Evolutionary conservation across 2,888 invertebrate species (phyloP).

Genomic region (Bellardia pandia): DNA sequence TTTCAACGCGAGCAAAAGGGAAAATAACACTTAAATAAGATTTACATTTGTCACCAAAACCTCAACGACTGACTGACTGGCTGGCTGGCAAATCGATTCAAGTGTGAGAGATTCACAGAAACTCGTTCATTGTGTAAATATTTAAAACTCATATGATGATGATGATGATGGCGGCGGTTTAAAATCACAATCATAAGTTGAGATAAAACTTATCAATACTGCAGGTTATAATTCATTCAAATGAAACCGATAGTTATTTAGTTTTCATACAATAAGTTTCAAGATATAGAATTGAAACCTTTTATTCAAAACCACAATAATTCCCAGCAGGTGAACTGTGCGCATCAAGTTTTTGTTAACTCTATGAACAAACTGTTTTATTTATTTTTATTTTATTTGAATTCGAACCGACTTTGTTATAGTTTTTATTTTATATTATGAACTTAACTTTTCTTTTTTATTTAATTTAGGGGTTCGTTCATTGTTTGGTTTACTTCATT

Average conservation of each 20-base stretch:
- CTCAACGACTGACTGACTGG: not conserved
- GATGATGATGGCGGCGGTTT: constrained; percentile 4
- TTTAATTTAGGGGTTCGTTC: not conserved
- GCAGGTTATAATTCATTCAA: constrained; percentile 48
- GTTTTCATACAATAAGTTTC: constrained; percentile 24
- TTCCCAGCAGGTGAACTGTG: constrained; percentile 65
- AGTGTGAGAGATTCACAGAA: constrained; percentile 20
- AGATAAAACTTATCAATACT: constrained; percentile 24
- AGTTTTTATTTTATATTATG: constrained; percentile 42
- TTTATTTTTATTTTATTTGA: not conserved
- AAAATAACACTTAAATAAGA: not conserved
- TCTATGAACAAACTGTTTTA: not conserved
- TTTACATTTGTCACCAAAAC: constrained; percentile 9
- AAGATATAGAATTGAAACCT: constrained; percentile 30
- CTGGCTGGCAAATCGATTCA: not conserved
- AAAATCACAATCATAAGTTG: not conserved
- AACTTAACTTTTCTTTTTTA: constrained; percentile 15
- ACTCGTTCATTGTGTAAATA: not conserved
- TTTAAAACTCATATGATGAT: constrained; percentile 9
- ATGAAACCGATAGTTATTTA: constrained; percentile 61
- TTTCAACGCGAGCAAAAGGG: not conserved
- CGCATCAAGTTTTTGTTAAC: constrained; percentile 45
- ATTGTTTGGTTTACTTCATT: constrained; percentile 39
- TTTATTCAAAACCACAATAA: constrained; percentile 58
- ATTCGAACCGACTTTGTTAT: constrained; percentile 19